Evolutionary conservation across 1,140 invertebrate species (phyloP), one percentile per base, ranked within the genome.

Genomic region (Cydia amplana): DNA sequence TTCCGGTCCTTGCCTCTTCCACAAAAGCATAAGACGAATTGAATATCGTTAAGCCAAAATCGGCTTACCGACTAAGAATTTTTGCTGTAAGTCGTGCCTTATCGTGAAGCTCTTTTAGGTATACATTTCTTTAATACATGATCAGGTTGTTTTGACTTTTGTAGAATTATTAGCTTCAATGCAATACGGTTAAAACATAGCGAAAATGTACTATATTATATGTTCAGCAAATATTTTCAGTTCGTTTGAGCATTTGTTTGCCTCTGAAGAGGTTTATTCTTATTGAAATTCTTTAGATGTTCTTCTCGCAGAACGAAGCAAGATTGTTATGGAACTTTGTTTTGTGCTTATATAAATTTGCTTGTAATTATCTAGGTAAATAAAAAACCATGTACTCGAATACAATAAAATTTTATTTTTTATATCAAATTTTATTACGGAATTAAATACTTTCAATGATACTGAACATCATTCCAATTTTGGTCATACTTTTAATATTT

Each of bases 201-300:
- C 32, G 28, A 36, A 70, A 36, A 10, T 70, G 3, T 18, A 18
- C 0, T 1, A 3, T 25, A 28, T n/a, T 36, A 36, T 36, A 70
- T 36, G 64, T 40, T 70, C 14, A 70, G 28, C 65, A 70, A 70
- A 70, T 70, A 70, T 70, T 70, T 70, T 70, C 65, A 70, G 65
- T 70, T 70, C 32, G 65, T 70, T 70, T 70, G 64, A 67, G 28
- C 36, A 70, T 70, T 70, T 70, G 36, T 70, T 70, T 70, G 65
- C 65, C 10, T 36, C 65, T n/a, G n/a, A n/a, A 40, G 65, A 70
- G 65, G 32, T 70, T 40, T 67, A 67, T 28, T 67, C 28, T 70
- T 70, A 40, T 70, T 70, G 65, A 70, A 70, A 70, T 70, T 70
- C 65, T 70, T 70, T 18, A 40, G 65, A 70, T 36, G 65, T 70